Conservation (phyloP, 2,113 vertebrate species). For the Sialia sialis region DNA sequence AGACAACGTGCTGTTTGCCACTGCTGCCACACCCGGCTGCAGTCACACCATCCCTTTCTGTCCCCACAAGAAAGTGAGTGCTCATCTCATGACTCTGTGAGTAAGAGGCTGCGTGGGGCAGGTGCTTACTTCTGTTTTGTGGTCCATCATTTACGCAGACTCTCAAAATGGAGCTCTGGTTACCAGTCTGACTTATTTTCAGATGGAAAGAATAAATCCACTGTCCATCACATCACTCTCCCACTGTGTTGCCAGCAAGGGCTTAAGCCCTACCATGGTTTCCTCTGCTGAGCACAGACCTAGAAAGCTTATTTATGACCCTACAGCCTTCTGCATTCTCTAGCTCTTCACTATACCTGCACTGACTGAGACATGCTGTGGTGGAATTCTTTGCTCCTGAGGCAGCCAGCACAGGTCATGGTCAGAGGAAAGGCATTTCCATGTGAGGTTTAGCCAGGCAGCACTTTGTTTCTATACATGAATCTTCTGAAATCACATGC, state of each 20-base stretch:
- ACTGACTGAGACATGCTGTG: neutral
- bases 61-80: neutral
- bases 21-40: neutral
- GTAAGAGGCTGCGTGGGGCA: neutral
- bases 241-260: neutral
- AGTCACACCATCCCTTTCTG: neutral
- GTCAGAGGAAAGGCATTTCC: neutral
- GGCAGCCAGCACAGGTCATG: neutral
- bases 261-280: neutral
- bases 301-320: neutral
- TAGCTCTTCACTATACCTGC: neutral
- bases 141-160: rapidly evolving
- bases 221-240: neutral
- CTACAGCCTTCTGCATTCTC: neutral
- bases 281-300: neutral
- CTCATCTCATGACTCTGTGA: neutral
- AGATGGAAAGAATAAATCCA: neutral
- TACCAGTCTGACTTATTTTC: neutral
- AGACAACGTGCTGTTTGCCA: rapidly evolving
- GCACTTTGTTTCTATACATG: neutral
- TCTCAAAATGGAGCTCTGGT: neutral
- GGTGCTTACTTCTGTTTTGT: neutral
- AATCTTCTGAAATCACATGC: neutral
- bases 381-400: neutral
- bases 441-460: neutral